A percentile compares a stretch with the other conserved stretches of the same genome.
phyloP scores from a whole-genome alignment of 2,888 invertebrate species.

The Papilio demoleus region DNA sequence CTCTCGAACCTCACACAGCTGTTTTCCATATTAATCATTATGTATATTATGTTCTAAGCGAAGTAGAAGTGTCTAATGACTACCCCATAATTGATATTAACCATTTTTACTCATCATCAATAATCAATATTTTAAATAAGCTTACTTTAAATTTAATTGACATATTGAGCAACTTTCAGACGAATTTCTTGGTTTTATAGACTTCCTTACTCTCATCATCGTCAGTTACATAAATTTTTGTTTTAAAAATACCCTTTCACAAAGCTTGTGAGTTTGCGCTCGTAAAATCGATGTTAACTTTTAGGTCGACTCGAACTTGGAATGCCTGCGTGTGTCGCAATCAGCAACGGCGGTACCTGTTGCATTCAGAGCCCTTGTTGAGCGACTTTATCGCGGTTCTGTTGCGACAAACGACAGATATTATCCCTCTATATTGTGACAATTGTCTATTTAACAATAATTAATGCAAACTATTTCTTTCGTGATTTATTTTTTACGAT shows the following conservation, averaged over 20 bases:
- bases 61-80: slow-evolving; percentile 1
- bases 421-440: slow-evolving; percentile 16
- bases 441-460: slow-evolving; percentile 1
- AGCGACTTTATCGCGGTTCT: slow-evolving; percentile 29
- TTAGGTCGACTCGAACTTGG: slow-evolving; percentile 34
- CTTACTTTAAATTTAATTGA: not conserved
- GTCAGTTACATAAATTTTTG: not conserved
- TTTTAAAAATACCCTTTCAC: not conserved
- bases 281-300: slow-evolving; percentile 34
- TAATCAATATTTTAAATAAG: not conserved
- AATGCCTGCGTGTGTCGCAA: slow-evolving; percentile 28
- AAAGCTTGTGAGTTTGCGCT: slow-evolving; percentile 14
- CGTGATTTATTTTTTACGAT: not conserved
- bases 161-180: too few species aligned
- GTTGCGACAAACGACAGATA: slow-evolving; percentile 20
- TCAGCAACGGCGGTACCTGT: slow-evolving; percentile 31
- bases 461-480: slow-evolving; percentile 5
- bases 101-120: not conserved
- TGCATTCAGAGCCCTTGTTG: slow-evolving; percentile 20
- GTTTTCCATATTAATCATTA: slow-evolving; percentile 26
- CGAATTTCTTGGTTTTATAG: not conserved
- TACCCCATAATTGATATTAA: not conserved
- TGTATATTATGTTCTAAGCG: slow-evolving; percentile 1
- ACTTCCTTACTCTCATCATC: not conserved
- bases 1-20: slow-evolving; percentile 63